These are phyloP conservation scores for Loripinus fragilis DNA, from an alignment of 2,888 invertebrate genomes.

Conservation along the genomic window DNA sequence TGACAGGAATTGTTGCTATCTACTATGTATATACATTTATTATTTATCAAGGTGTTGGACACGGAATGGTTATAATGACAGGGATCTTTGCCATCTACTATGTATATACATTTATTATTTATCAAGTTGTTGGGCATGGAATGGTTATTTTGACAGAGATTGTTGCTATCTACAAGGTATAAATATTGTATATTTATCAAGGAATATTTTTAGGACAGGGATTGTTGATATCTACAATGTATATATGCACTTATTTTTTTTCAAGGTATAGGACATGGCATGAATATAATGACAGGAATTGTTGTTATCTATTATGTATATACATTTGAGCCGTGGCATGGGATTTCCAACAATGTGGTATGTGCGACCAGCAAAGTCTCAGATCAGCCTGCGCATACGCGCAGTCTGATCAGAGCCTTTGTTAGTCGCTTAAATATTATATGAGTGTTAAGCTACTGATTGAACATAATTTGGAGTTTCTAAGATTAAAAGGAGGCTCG, in stretches of 20 bases:
- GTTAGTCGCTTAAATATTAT: too few relatives aligned
- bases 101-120: conserved; percentile 79
- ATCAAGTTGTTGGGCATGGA: conserved; percentile 80
- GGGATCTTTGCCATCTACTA: conserved; percentile 81
- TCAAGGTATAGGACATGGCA: conserved; percentile 82
- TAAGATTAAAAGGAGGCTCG: too few relatives aligned
- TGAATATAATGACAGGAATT: conserved; percentile 79
- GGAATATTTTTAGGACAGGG: conserved; percentile 80
- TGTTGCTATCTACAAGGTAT: conserved; percentile 82
- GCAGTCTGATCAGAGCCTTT: too few relatives aligned
- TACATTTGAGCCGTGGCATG: too few relatives aligned
- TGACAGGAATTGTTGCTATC: conserved; percentile 80
- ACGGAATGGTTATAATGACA: conserved; percentile 81
- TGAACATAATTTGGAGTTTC: too few relatives aligned
- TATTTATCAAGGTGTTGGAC: conserved; percentile 76
- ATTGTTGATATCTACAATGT: conserved; percentile 82
- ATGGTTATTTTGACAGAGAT: conserved; percentile 81
- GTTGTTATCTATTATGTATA: too few relatives aligned
- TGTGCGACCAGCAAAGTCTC: too few relatives aligned
- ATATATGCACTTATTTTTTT: too few relatives aligned
- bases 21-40: conserved; percentile 83
- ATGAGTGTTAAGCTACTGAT: too few relatives aligned
- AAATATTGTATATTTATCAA: conserved; percentile 75
- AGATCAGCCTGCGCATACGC: too few relatives aligned
- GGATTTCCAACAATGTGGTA: too few relatives aligned